Percentiles rank a stretch among this genome's conserved stretches.
Conservation (phyloP, 2,888 invertebrate genomes). For the Caenorhabditis doughertyi region DNA sequence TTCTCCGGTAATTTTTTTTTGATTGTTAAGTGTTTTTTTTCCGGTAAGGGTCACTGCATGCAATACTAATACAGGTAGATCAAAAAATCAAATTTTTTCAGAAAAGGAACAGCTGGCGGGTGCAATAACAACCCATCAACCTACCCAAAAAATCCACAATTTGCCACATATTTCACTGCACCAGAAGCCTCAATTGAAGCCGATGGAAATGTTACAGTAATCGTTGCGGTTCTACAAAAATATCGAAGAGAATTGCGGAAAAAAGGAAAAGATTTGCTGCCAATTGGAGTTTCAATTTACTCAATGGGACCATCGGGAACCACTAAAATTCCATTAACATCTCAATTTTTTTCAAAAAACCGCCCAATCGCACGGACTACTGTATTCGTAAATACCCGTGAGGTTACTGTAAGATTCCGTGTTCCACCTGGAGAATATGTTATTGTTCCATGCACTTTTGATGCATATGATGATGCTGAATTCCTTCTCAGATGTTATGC, state of each 20-base stretch:
- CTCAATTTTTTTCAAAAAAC: conserved; percentile 92
- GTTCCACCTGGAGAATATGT: conserved; percentile 94
- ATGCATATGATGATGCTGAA: conserved; percentile 95
- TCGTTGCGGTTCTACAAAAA: conserved; percentile 93
- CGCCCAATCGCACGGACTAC: conserved; percentile 88
- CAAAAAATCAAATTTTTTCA: conserved; percentile 4
- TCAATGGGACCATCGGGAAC: conserved; percentile 14
- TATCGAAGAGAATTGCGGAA: conserved; percentile 89
- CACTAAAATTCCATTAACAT: conserved; percentile 4
- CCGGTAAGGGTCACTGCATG: no score
- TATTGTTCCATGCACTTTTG: conserved; percentile 96
- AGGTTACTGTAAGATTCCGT: conserved; percentile 90
- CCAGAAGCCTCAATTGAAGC: conserved; percentile 87
- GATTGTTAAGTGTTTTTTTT: no score
- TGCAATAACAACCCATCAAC: conserved; percentile 92
- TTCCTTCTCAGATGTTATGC: conserved; percentile 96
- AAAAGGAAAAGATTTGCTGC: conserved; percentile 93
- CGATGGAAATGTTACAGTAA: conserved; percentile 89
- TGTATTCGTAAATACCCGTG: conserved; percentile 96
- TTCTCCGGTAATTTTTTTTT: no score
- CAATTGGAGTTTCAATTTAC: conserved; percentile 96
- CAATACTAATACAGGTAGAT: no score
- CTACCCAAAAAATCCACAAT: conserved; percentile 95
- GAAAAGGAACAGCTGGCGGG: conserved; percentile 92
- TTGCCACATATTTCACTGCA: conserved; percentile 90